Percentiles rank a stretch among this genome's conserved stretches.
Evolutionary conservation across 2,797 vertebrate species (phyloP).

Genomic region (Salmo trutta): DNA sequence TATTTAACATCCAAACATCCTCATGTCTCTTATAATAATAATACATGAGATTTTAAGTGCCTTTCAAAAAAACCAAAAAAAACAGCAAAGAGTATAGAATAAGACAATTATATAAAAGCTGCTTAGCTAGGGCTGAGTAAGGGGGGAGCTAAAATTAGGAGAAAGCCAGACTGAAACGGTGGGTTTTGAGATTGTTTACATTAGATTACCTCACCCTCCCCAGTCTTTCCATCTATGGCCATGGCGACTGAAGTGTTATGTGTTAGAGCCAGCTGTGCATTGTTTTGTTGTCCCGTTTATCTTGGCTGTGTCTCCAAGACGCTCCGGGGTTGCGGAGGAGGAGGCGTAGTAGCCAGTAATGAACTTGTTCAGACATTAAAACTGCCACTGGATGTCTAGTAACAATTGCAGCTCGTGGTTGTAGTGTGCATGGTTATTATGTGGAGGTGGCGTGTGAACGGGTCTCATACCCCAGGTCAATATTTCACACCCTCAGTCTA

Average conservation of each 20-base stretch:
- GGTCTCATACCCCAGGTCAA: background rate
- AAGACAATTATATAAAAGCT: no score
- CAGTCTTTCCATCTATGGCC: background rate
- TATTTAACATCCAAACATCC: background rate
- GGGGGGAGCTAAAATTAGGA: no score
- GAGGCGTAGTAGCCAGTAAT: conserved; percentile 22
- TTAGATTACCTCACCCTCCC: background rate
- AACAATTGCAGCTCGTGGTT: background rate
- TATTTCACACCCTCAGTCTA: conserved; percentile 5
- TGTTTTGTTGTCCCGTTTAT: conserved; percentile 55
- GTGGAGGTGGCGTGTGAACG: background rate
- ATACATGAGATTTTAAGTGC: no score
- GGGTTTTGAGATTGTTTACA: no score
- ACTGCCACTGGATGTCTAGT: background rate
- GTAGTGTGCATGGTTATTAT: conserved; percentile 4
- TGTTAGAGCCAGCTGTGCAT: conserved; percentile 44
- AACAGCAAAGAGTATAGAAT: no score
- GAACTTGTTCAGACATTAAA: background rate
- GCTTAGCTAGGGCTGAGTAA: no score
- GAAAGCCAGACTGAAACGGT: no score
- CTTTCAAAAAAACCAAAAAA: no score
- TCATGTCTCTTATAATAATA: background rate
- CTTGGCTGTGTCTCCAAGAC: conserved; percentile 53
- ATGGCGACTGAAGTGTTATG: background rate
- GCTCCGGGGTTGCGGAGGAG: conserved; percentile 59